Evolutionary conservation across 2,113 vertebrate genomes (phyloP).

Genomic region (Hymenochirus boettgeri): DNA sequence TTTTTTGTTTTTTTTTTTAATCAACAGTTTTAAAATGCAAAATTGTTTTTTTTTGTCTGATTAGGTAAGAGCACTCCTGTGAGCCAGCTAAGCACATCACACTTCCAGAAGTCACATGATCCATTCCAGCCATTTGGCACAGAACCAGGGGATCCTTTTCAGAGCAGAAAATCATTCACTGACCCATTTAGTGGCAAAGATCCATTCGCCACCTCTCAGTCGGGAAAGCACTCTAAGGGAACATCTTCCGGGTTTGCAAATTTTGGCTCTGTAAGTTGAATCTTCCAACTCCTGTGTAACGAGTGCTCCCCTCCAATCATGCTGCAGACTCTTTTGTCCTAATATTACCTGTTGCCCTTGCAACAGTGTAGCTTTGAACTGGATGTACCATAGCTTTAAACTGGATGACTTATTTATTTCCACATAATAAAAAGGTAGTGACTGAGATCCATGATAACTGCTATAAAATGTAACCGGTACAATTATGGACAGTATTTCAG

Average conservation of each 20-base stretch:
- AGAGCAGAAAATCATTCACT: slow-evolving; percentile 85
- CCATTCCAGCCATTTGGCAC: slow-evolving; percentile 90
- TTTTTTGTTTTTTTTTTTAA: too few species aligned
- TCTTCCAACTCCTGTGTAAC: slow-evolving; percentile 64
- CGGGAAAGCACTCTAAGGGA: slow-evolving; percentile 85
- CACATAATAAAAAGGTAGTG: too few species aligned
- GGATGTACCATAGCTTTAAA: too few species aligned
- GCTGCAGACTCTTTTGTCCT: slow-evolving; percentile 50
- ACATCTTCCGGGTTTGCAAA: slow-evolving; percentile 82
- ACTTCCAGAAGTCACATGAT: slow-evolving; percentile 79
- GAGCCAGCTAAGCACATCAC: slow-evolving; percentile 71
- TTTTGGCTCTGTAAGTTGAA: slow-evolving; percentile 94
- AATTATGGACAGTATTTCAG: too few species aligned
- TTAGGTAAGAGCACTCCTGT: slow-evolving; percentile 93
- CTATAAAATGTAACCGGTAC: too few species aligned
- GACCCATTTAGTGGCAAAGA: slow-evolving; percentile 98
- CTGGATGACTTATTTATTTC: background rate
- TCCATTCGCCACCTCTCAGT: slow-evolving; percentile 82
- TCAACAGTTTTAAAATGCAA: too few species aligned
- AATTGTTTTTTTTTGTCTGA: too few species aligned
- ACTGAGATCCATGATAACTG: too few species aligned
- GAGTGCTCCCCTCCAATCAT: slow-evolving; percentile 54
- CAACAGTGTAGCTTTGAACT: background rate
- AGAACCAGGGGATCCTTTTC: slow-evolving; percentile 82
- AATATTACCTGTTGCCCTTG: background rate